Evolutionary conservation across 2,113 vertebrate species (phyloP).

Genomic region (Seriola aureovittata): DNA sequence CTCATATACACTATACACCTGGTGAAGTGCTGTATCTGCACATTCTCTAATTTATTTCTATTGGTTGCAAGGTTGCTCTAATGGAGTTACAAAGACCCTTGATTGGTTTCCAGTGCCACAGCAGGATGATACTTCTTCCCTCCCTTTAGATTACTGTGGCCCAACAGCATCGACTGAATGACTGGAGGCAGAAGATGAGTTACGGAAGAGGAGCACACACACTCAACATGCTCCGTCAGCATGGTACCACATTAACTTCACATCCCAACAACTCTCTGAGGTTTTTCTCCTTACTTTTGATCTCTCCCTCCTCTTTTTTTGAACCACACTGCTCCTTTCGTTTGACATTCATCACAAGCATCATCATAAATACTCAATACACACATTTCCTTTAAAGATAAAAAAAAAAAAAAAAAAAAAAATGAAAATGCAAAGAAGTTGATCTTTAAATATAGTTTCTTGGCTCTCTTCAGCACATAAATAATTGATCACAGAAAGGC

Average conservation of each 20-base stretch:
- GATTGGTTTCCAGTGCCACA: conserved; percentile 61
- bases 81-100: conserved; percentile 56
- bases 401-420: conserved; percentile 29
- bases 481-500: conserved; percentile 77
- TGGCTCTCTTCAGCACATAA: conserved; percentile 70
- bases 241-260: conserved; percentile 67
- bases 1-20: conserved; percentile 24
- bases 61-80: conserved; percentile 67
- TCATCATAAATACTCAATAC: conserved; percentile 65
- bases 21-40: conserved; percentile 59
- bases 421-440: conserved; percentile 56
- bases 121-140: conserved; percentile 30
- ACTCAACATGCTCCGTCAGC: conserved; percentile 70
- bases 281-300: conserved; percentile 51
- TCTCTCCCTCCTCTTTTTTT: conserved; percentile 36
- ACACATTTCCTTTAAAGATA: conserved; percentile 70
- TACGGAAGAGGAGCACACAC: conserved; percentile 16
- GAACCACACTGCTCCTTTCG: conserved; percentile 23
- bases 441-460: conserved; percentile 76
- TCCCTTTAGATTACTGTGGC: conserved; percentile 44
- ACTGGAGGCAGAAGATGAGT: conserved; percentile 58
- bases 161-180: conserved; percentile 41
- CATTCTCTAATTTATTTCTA: conserved; percentile 51
- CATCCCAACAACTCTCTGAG: conserved; percentile 60
- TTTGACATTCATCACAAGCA: conserved; percentile 66